A percentile compares a stretch with the other conserved stretches of the same genome.
These are phyloP conservation scores for Erebia palarica DNA, from an alignment of 2,888 invertebrate genomes.

Conservation along the genomic window DNA sequence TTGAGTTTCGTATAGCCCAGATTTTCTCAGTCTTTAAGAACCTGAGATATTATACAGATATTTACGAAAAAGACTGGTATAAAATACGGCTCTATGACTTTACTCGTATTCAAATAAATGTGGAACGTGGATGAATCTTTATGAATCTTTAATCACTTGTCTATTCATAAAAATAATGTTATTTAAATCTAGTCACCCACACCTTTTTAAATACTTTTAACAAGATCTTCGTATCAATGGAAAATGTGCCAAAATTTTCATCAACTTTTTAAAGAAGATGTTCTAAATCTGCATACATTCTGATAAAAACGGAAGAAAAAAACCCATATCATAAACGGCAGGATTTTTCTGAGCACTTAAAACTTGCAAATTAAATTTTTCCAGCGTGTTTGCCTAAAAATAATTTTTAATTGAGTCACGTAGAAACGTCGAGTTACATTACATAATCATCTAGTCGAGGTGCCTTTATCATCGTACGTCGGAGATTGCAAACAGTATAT, in stretches of 20 bases:
- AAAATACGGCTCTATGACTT: too few species aligned
- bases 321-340: neutral
- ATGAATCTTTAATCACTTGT: too few species aligned
- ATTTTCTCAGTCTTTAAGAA: too few species aligned
- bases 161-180: too few species aligned
- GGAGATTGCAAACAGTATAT: neutral
- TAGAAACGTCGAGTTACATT: neutral
- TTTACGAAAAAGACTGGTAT: too few species aligned
- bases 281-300: neutral
- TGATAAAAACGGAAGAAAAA: neutral
- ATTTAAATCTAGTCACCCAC: too few species aligned
- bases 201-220: too few species aligned
- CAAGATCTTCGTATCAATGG: too few species aligned
- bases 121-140: too few species aligned
- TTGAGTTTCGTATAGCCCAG: too few species aligned
- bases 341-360: neutral
- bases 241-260: neutral
- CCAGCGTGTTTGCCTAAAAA: constrained; percentile 7
- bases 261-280: neutral
- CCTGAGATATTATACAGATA: too few species aligned
- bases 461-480: neutral
- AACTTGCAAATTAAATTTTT: neutral
- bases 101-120: too few species aligned
- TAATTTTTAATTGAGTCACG: constrained; percentile 8
- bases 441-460: neutral